Evolutionary conservation across 2,888 invertebrate species (phyloP), one percentile per base, ranked within the genome.

Genomic region (Unio pictorum): DNA sequence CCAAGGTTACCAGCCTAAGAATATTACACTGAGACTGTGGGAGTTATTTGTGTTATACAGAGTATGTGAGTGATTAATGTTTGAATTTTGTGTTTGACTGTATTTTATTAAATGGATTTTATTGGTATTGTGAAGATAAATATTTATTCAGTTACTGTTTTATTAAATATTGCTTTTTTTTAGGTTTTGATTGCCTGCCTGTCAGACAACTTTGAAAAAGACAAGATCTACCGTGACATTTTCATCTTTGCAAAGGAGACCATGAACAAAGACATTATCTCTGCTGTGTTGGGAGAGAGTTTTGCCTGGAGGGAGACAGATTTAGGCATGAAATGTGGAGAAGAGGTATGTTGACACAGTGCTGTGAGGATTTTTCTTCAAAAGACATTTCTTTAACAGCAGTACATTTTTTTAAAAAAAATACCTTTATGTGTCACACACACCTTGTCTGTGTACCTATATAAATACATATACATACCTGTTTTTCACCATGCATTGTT

Each of bases 201-300:
- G 26, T 88, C 89, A 1, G 83, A 87, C 73, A 83, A 83, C 64
- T 89, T 88, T 83, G 87, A 86, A 67, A 66, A 71, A n/a, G 84
- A 87, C 67, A 70, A 77, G 8, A 79, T 77, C 64, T 87, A 87
- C 67, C 75, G 81, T 23, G 75, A 84, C 66, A 74, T 85, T 73
- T 83, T 88, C 64, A 66, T 82, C 55, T 86, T 85, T 73, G 81
- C 85, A 15, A 84, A 79, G 73, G 85, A 87, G 68, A 81, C 71
- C 8, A 80, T 88, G 71, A 80, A 80, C 65, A 87, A 88, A 68
- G 81, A 82, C 6, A 78, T 81, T 34, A 68, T 84, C 55, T 75
- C 88, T 20, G 75, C 84, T 20, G 84, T 85, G 55, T 77, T 87
- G 11, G 83, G 84, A 0, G 71, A 80, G 17, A 82, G 81, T 61